These are phyloP conservation scores for Tenthredo scrophulariae DNA, from an alignment of 2,888 invertebrate species.

Conservation along the genomic window DNA sequence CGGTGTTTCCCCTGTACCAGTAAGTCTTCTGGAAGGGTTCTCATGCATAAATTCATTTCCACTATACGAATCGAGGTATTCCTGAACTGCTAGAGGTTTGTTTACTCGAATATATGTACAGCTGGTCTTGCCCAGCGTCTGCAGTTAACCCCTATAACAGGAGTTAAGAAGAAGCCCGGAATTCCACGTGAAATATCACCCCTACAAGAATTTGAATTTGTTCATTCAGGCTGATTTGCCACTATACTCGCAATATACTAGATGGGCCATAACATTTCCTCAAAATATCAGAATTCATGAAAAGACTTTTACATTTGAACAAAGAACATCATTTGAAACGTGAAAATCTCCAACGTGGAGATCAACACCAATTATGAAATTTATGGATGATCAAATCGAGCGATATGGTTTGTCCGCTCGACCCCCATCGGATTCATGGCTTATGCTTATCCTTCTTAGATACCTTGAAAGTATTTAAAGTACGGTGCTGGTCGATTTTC, in stretches of 20 bases:
- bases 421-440: neutral
- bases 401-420: too few relatives aligned
- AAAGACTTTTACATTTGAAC: too few relatives aligned
- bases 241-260: neutral
- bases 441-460: neutral
- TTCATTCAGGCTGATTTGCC: neutral
- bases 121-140: neutral
- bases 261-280: neutral
- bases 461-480: neutral
- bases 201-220: neutral
- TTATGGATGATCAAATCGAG: too few relatives aligned
- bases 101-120: neutral
- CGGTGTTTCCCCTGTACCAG: neutral
- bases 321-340: too few relatives aligned
- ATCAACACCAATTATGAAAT: too few relatives aligned
- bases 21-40: neutral
- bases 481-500: neutral
- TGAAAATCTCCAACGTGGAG: too few relatives aligned
- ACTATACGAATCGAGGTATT: conserved; percentile 11
- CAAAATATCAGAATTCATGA: too few relatives aligned
- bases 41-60: conserved; percentile 31
- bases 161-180: neutral
- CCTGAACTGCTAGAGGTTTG: neutral
- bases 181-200: neutral
- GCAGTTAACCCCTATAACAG: neutral